phyloP scores from a whole-genome alignment of 2,888 invertebrate genomes.

The Ypsolopha sequella region DNA sequence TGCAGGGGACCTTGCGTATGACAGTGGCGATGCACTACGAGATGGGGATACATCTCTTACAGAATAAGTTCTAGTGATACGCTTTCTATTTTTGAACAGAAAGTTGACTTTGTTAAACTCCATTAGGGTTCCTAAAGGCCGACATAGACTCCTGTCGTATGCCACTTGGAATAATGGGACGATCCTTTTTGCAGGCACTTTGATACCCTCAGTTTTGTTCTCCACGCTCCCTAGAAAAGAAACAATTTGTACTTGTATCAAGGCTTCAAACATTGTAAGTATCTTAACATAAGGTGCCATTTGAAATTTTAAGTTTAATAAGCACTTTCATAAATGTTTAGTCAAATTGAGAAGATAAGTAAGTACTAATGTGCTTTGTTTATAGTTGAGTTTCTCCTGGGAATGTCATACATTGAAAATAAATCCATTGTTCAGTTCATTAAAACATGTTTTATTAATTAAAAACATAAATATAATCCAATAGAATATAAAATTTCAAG shows the following conservation, averaged over 20 bases:
- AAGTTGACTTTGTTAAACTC: slow-evolving; percentile 39
- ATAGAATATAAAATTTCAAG: too few species aligned
- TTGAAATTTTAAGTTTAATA: too few species aligned
- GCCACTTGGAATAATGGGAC: slow-evolving; percentile 60
- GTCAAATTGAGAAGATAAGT: too few species aligned
- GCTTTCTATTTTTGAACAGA: slow-evolving; percentile 7
- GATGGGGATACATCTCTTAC: slow-evolving; percentile 22
- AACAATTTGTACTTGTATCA: slow-evolving; percentile 21
- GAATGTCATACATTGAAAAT: too few species aligned
- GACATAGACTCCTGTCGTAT: slow-evolving; percentile 57
- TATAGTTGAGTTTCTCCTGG: too few species aligned
- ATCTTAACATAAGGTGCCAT: too few species aligned
- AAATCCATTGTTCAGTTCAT: too few species aligned
- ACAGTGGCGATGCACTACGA: slow-evolving; percentile 40
- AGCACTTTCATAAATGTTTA: too few species aligned
- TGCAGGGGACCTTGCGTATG: slow-evolving; percentile 11
- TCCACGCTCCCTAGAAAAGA: slow-evolving; percentile 34
- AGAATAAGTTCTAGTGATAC: slow-evolving; percentile 5
- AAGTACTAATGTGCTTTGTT: too few species aligned
- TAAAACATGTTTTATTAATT: too few species aligned
- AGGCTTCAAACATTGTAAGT: not conserved
- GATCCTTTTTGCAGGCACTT: slow-evolving; percentile 23
- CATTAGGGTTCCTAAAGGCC: slow-evolving; percentile 47
- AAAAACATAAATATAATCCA: too few species aligned
- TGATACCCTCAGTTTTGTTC: not conserved